Base-by-base conservation (phyloP, 2,888 invertebrate species). In the Leucania comma region DNA sequence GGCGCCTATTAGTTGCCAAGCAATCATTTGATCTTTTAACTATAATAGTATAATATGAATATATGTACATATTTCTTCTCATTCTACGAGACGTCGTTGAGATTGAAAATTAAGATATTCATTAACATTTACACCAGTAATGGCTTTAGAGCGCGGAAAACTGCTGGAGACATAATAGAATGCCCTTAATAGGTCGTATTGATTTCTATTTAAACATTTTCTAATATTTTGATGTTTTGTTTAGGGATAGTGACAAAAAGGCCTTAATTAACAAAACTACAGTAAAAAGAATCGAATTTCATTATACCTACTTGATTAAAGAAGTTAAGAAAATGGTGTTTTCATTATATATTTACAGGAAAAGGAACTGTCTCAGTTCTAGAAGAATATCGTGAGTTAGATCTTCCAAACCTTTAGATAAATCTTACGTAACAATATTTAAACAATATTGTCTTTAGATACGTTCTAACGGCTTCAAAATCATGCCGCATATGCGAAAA, bases 1-100 rank as follows among this genome's bases (percentile, higher is more conserved):
- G 86, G 86, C 86, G 86, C 86, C 84, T 86, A 71, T 72, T 74
- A 57, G 78, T 76, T 80, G 72, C 73, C 42, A 72, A 32, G 70
- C 66, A 72, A 80, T 84, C 63, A 62, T 70, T 68, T 61, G 61
- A 68, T 57, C 35, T 75, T 75, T 79, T 78, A 75, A 74, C 76
- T 81, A 72, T 73, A 67, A 62, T 54, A 53, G 26, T 74, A 48
- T 70, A 54, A 58, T 66, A 72, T 70, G 84, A 83, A 86, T 85
- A 83, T n/a, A 84, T 86, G 82, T 69, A 75, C 82, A 86, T 86
- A 86, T 82, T 83, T 79, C 67, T 71, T 26, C 65, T 60, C 59
- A 69, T 68, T 72, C 58, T 66, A 78, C 53, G 22, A 75, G 53
- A 68, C 64, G 72, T 74, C 72, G 77, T 73, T 77, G 78, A 75